phyloP scores from a whole-genome alignment of 2,888 invertebrate genomes.

The Ichneumoninae sp. region DNA sequence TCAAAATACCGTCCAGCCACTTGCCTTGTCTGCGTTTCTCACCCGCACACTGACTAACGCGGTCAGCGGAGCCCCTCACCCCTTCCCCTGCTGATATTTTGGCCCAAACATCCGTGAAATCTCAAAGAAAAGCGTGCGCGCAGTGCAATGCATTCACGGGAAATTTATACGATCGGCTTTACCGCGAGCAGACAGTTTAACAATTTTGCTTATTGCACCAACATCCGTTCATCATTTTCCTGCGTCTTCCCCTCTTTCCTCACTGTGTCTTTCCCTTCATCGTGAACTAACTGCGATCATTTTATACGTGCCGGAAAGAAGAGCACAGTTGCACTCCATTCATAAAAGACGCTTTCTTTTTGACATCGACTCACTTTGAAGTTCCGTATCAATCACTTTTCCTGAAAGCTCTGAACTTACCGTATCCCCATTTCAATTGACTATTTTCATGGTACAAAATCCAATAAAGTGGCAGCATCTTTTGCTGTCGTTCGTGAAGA shows the following conservation, averaged over 20 bases:
- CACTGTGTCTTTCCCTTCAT: constrained; percentile 4
- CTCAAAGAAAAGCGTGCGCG: constrained; percentile 10
- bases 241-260: not conserved
- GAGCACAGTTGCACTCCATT: not conserved
- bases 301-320: not conserved
- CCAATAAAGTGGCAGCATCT: not conserved
- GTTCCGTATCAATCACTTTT: constrained; percentile 1
- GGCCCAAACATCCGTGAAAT: not conserved
- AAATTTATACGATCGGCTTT: constrained; percentile 27
- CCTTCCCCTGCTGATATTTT: too few species aligned
- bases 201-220: constrained; percentile 24
- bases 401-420: not conserved
- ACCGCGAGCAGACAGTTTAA: constrained; percentile 25
- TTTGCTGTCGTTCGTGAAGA: not conserved
- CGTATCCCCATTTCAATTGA: not conserved
- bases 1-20: too few species aligned
- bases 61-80: too few species aligned
- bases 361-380: constrained; percentile 8
- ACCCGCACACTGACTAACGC: too few species aligned
- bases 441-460: constrained; percentile 14
- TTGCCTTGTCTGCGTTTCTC: too few species aligned
- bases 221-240: not conserved
- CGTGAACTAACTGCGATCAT: not conserved
- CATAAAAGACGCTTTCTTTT: constrained; percentile 10
- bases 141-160: constrained; percentile 8